Conservation (phyloP, 2,797 vertebrate genomes). For the Galago senegalensis region DNA sequence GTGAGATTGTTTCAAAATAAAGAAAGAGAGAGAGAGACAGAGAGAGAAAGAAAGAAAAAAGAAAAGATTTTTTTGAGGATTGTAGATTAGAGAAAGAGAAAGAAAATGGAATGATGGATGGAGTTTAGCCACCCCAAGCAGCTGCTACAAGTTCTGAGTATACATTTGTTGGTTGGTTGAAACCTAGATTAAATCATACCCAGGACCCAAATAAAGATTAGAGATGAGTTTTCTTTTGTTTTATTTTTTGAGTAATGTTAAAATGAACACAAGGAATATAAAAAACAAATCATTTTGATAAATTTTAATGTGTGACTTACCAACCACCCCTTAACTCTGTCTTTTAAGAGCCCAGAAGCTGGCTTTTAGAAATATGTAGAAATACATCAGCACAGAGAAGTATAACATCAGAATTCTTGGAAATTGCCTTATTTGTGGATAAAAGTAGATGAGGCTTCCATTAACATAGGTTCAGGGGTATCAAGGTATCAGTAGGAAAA, state of each 20-base stretch:
- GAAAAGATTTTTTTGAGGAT: no score
- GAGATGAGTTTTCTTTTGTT: not conserved
- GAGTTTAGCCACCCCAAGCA: not conserved
- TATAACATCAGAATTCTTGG: not conserved
- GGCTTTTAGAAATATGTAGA: not conserved
- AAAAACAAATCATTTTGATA: not conserved
- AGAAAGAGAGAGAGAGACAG: no score
- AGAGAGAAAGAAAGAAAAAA: no score
- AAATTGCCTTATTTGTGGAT: not conserved
- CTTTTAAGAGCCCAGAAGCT: not conserved
- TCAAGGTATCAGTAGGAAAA: not conserved
- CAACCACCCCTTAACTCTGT: not conserved
- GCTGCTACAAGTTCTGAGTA: not conserved
- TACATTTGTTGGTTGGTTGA: not conserved
- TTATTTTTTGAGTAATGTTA: not conserved
- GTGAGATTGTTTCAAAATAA: no score
- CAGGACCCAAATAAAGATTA: not conserved
- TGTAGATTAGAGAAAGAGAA: not conserved
- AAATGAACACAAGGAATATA: not conserved
- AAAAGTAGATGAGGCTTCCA: not conserved
- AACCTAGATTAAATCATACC: not conserved
- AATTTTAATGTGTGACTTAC: not conserved
- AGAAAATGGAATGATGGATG: not conserved
- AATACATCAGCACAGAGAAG: not conserved
- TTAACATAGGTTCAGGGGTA: not conserved